Evolutionary conservation across 2,113 vertebrate genomes (phyloP).

Genomic region (Eretmochelys imbricata): DNA sequence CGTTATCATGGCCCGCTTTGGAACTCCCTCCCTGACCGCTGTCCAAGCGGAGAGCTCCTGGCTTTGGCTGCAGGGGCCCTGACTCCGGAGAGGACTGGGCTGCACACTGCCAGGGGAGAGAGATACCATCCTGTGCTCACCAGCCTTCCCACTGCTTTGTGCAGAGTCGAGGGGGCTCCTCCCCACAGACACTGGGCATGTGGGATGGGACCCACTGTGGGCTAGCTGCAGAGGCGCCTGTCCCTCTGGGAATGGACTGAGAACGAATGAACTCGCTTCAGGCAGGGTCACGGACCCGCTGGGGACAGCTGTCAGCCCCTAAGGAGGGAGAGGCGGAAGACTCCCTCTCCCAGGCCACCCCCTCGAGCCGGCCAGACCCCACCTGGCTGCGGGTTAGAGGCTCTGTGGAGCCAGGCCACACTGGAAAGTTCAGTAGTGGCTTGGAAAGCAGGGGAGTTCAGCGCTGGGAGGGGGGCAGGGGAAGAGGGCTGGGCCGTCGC

Average conservation of each 20-base stretch:
- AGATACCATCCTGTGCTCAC: neutral
- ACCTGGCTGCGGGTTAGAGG: no score
- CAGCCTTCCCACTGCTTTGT: neutral
- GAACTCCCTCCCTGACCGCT: neutral
- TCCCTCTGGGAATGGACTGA: neutral
- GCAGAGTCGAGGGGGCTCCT: neutral
- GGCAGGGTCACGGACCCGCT: neutral
- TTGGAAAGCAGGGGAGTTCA: neutral
- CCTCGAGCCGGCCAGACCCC: neutral
- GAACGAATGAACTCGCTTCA: neutral
- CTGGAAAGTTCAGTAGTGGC: no score
- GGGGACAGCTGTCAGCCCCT: neutral
- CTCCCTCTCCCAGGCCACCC: no score
- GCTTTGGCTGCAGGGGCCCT: neutral
- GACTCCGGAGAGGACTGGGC: neutral
- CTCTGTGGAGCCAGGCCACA: neutral
- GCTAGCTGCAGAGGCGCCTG: no score
- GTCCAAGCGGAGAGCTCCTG: fast-evolving
- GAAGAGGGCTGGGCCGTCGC: neutral
- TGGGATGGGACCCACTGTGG: neutral
- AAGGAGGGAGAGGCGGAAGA: neutral
- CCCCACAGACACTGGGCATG: neutral
- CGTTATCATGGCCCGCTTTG: neutral
- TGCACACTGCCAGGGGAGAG: neutral
- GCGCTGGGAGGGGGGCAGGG: neutral